Evolutionary conservation across 2,888 invertebrate genomes (phyloP).

Genomic region (Limnephilus lunatus): DNA sequence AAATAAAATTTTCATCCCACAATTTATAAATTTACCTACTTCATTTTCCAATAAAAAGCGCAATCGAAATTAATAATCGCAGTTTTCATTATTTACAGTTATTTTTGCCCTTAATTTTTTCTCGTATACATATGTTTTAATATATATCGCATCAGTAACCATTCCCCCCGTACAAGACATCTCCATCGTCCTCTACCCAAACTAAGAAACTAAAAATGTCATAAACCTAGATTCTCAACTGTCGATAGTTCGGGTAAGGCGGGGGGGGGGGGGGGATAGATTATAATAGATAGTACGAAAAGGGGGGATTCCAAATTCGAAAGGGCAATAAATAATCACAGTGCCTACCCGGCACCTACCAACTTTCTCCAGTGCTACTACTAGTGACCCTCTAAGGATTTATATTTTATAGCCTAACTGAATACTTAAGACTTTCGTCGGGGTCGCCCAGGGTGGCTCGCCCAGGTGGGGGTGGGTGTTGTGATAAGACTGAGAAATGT

Average conservation of each 20-base stretch:
- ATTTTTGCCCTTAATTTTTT: too few species aligned
- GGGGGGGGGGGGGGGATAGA: background rate
- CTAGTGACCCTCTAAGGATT: conserved; percentile 41
- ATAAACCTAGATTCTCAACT: conserved; percentile 14
- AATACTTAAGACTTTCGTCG: conserved; percentile 42
- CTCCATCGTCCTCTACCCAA: background rate
- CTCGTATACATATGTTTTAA: too few species aligned
- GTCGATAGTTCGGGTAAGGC: background rate
- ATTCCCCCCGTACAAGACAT: background rate
- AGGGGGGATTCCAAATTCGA: background rate
- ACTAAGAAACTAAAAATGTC: conserved; percentile 20
- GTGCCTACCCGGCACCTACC: background rate
- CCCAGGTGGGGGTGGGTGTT: background rate
- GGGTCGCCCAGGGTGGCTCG: background rate
- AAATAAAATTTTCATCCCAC: too few species aligned
- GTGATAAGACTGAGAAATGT: background rate
- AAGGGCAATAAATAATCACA: conserved; percentile 40
- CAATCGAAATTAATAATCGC: too few species aligned
- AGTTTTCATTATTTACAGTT: background rate
- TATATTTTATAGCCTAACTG: conserved; percentile 51
- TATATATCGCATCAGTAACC: background rate
- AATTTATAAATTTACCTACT: too few species aligned
- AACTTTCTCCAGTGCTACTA: background rate
- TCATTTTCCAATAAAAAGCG: too few species aligned
- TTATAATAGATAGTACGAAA: background rate